Evolutionary conservation across 2,113 vertebrate genomes (phyloP).

Genomic region (Odocoileus hemionus): DNA sequence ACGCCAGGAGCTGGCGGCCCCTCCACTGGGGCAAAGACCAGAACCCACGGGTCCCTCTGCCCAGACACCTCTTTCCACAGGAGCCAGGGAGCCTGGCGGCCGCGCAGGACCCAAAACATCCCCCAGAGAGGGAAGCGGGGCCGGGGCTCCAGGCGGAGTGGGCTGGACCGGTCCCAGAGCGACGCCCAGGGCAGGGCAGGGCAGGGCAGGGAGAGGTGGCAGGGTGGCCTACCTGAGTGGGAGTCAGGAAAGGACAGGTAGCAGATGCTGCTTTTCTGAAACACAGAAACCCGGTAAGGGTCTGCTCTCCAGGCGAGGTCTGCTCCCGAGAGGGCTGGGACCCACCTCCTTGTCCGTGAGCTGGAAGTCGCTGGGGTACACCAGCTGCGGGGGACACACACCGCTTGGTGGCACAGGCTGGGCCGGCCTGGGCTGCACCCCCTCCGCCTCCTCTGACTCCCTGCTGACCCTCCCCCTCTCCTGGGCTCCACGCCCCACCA

Average conservation of each 20-base stretch:
- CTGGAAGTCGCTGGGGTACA: constrained; percentile 88
- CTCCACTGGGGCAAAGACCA: too few relatives aligned
- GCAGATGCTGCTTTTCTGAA: constrained; percentile 95
- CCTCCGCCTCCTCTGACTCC: not conserved
- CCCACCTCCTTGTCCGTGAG: constrained; percentile 97
- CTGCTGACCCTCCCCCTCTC: not conserved
- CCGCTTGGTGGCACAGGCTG: rapidly evolving
- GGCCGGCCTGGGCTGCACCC: not conserved
- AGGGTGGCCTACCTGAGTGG: constrained; percentile 87
- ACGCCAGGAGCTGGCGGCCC: not conserved
- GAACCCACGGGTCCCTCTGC: not conserved
- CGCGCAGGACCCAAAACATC: not conserved
- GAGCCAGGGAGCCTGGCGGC: not conserved
- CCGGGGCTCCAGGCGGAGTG: rapidly evolving
- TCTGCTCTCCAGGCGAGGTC: rapidly evolving
- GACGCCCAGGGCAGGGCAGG: too few relatives aligned
- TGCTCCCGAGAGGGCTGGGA: rapidly evolving
- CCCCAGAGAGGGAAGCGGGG: rapidly evolving
- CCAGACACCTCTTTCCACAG: not conserved
- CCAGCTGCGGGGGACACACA: constrained; percentile 81
- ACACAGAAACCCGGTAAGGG: constrained; percentile 33
- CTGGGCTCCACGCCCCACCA: rapidly evolving
- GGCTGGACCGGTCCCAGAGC: not conserved
- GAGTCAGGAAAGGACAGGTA: constrained; percentile 98
- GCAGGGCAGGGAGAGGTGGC: not conserved